A percentile compares a stretch with the other conserved stretches of the same genome.
Conservation (phyloP, 2,113 vertebrate genomes). For the Chamaetylas fuelleborni region DNA sequence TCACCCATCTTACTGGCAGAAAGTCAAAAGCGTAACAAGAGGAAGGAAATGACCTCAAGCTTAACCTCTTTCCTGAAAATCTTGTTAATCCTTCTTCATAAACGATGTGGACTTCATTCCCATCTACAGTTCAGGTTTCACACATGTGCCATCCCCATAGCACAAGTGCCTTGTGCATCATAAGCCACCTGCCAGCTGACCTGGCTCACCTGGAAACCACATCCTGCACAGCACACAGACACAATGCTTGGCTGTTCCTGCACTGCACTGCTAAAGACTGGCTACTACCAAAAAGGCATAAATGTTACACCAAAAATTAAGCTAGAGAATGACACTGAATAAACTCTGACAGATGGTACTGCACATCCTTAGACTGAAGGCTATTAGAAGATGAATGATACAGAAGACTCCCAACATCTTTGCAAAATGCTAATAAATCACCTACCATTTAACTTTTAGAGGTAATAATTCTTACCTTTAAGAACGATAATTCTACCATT, state of each 20-base stretch:
- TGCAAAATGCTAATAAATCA: neutral
- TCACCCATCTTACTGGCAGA: conserved; percentile 39
- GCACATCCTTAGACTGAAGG: neutral
- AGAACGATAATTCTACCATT: too few relatives aligned
- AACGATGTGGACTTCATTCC: neutral
- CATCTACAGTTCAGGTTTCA: neutral
- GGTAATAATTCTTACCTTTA: too few relatives aligned
- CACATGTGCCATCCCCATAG: neutral
- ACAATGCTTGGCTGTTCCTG: neutral
- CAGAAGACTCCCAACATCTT: neutral
- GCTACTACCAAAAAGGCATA: neutral
- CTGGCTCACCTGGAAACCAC: neutral
- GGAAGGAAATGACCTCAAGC: conserved; percentile 65
- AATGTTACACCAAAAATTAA: neutral
- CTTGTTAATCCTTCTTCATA: neutral
- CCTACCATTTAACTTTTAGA: neutral
- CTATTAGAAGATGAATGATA: neutral
- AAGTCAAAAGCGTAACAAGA: conserved; percentile 22
- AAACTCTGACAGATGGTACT: neutral
- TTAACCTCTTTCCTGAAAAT: conserved; percentile 64
- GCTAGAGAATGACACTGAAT: neutral
- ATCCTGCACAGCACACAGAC: fast-evolving
- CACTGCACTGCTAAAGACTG: fast-evolving
- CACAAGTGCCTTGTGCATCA: fast-evolving
- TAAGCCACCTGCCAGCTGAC: neutral